These are phyloP conservation scores for Phortica variegata DNA, from an alignment of 1,140 invertebrate species.

Conservation along the genomic window DNA sequence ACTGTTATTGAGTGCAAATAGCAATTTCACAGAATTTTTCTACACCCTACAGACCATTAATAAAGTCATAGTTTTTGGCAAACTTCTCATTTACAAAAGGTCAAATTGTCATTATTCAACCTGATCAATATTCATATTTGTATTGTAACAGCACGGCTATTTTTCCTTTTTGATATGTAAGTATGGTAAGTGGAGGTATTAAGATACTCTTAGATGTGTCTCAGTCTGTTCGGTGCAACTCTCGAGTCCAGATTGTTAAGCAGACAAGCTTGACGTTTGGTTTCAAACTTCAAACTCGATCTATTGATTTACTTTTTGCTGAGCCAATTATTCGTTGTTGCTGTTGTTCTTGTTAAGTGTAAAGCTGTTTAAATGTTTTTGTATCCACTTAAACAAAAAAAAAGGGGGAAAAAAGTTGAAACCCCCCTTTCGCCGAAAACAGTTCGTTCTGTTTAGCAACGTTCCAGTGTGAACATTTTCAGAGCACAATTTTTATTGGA, in stretches of 20 bases:
- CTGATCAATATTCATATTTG: neutral
- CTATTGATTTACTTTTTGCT: too few species aligned
- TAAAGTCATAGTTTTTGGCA: conserved; percentile 12
- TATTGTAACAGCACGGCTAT: neutral
- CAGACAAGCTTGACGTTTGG: too few species aligned
- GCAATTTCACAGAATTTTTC: conserved; percentile 55
- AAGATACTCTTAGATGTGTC: too few species aligned
- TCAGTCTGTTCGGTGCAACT: too few species aligned
- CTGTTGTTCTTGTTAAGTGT: conserved; percentile 38
- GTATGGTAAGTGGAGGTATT: too few species aligned
- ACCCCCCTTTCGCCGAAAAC: neutral
- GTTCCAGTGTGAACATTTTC: too few species aligned
- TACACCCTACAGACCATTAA: conserved; percentile 27
- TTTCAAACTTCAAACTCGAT: too few species aligned
- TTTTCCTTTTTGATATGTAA: too few species aligned
- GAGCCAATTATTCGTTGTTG: too few species aligned
- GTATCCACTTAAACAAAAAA: neutral
- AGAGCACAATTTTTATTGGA: conserved; percentile 53
- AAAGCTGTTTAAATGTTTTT: conserved; percentile 31
- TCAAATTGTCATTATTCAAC: neutral
- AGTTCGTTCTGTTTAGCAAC: conserved; percentile 16
- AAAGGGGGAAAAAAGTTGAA: neutral
- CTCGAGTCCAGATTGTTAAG: too few species aligned
- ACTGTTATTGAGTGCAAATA: conserved; percentile 57
- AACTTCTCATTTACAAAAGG: neutral